phyloP scores from a whole-genome alignment of 2,797 vertebrate species.

The Graptemys geographica region DNA sequence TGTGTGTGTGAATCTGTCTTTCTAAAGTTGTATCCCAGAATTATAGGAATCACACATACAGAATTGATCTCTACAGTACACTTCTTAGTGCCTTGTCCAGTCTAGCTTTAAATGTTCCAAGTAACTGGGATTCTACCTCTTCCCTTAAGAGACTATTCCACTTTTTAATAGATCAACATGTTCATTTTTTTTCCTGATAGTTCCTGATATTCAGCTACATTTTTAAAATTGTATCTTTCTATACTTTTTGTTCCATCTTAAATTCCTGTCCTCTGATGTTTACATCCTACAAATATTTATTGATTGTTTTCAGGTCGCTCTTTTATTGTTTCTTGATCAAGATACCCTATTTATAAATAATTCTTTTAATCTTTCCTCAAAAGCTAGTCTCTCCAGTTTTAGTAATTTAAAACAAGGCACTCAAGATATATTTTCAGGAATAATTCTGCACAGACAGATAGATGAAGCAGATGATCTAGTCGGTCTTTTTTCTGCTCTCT shows the following conservation, averaged over 20 bases:
- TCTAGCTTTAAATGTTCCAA: background rate
- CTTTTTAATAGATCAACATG: background rate
- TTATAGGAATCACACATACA: background rate
- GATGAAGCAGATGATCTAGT: background rate
- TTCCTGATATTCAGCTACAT: background rate
- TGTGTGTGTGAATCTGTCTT: background rate
- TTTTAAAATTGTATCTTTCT: background rate
- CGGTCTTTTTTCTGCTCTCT: background rate
- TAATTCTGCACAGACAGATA: background rate
- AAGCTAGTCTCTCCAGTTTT: background rate
- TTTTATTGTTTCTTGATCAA: background rate
- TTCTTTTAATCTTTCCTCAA: background rate
- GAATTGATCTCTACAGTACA: background rate
- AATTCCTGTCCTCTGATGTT: background rate
- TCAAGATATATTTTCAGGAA: background rate
- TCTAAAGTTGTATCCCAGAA: background rate
- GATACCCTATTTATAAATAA: background rate
- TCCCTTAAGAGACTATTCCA: background rate
- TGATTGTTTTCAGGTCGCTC: background rate
- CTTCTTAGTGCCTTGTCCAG: background rate
- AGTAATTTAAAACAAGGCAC: background rate
- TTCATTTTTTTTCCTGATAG: background rate
- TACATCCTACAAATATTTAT: background rate
- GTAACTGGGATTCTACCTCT: background rate
- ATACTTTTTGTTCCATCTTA: background rate